These are phyloP conservation scores for Globia sparganii DNA, from an alignment of 2,888 invertebrate genomes.

Conservation along the genomic window DNA sequence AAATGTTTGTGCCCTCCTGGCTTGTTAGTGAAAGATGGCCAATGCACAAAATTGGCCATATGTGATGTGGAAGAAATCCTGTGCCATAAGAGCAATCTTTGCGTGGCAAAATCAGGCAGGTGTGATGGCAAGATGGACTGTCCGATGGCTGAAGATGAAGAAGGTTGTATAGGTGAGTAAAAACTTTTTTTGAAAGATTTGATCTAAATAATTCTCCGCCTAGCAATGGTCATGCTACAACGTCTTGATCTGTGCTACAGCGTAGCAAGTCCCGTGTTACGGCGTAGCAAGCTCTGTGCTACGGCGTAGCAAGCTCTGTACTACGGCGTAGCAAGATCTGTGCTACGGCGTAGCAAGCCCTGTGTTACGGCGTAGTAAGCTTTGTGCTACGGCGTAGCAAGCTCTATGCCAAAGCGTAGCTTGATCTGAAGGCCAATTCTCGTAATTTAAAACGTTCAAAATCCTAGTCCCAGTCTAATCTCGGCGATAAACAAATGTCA, in stretches of 20 bases:
- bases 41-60: slow-evolving; percentile 88
- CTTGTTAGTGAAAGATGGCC: slow-evolving; percentile 87
- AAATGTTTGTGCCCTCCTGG: slow-evolving; percentile 93
- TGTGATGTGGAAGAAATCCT: slow-evolving; percentile 88
- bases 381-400: neutral
- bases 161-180: slow-evolving; percentile 82
- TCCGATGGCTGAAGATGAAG: slow-evolving; percentile 90
- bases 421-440: too few species aligned
- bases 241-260: neutral
- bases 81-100: slow-evolving; percentile 85
- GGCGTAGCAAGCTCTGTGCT: neutral
- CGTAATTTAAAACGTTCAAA: too few species aligned
- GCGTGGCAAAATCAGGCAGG: slow-evolving; percentile 76
- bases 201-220: neutral
- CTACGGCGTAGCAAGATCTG: neutral
- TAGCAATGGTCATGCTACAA: neutral
- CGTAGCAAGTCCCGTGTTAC: neutral
- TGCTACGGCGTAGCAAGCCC: neutral
- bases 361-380: too few species aligned
- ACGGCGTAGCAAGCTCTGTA: neutral
- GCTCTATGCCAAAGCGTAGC: neutral
- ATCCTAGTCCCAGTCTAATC: too few species aligned
- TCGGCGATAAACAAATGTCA: too few species aligned
- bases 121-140: slow-evolving; percentile 91
- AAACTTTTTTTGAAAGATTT: neutral